Evolutionary conservation across 2,797 vertebrate genomes (phyloP).

Genomic region (Bufotes viridis): DNA sequence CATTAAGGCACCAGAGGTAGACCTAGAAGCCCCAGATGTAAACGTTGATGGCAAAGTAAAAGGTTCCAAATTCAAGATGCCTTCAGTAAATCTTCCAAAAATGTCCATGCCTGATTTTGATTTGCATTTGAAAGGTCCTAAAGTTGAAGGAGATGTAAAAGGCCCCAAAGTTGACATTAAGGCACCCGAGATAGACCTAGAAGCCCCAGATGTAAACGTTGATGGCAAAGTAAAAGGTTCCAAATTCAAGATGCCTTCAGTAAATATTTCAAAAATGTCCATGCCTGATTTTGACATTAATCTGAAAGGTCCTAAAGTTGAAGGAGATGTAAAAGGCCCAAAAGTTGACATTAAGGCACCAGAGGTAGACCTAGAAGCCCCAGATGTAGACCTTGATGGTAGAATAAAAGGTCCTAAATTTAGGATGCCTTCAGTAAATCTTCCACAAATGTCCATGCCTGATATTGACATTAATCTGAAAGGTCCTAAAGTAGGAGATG

Average conservation of each 20-base stretch:
- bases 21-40: neutral
- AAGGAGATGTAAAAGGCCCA: slow-evolving; percentile 65
- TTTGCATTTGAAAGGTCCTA: neutral
- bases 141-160: no score
- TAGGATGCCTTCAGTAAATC: slow-evolving; percentile 18
- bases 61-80: slow-evolving; percentile 4
- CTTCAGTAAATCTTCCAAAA: neutral
- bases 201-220: neutral
- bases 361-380: fast-evolving
- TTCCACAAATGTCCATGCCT: slow-evolving; percentile 59
- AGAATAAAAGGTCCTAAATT: neutral
- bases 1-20: slow-evolving; percentile 63
- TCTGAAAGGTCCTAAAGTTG: slow-evolving; percentile 32
- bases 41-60: neutral
- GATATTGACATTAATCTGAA: slow-evolving; percentile 31
- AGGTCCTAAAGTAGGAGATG: slow-evolving; percentile 34
- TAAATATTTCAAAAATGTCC: no score
- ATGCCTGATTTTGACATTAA: no score
- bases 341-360: slow-evolving; percentile 46
- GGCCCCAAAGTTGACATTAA: neutral
- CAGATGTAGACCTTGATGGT: neutral
- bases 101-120: slow-evolving; percentile 19
- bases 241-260: no score
- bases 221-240: no score
- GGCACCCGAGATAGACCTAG: slow-evolving; percentile 24